phyloP scores from a whole-genome alignment of 2,113 vertebrate genomes.

The Orthonyx spaldingii region DNA sequence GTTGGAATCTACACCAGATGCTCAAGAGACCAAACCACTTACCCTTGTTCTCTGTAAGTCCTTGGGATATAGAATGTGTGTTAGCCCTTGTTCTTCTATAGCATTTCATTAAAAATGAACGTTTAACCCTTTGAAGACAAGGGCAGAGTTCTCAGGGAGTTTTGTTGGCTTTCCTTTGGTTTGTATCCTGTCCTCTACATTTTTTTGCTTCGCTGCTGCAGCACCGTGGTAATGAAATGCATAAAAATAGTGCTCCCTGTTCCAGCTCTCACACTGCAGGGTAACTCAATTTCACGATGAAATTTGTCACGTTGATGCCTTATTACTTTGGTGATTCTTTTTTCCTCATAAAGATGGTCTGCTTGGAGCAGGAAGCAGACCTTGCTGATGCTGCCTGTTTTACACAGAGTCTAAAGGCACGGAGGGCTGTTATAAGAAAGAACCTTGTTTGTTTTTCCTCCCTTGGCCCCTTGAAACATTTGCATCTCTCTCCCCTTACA shows the following conservation, averaged over 20 bases:
- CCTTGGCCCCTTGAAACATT: neutral
- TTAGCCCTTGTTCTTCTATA: neutral
- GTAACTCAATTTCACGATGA: neutral
- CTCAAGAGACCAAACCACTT: neutral
- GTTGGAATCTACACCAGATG: neutral
- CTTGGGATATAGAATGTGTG: neutral
- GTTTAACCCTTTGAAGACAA: neutral
- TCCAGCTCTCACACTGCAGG: neutral
- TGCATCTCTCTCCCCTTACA: neutral
- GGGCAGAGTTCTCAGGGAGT: neutral
- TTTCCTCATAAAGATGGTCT: neutral
- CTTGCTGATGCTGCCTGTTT: neutral
- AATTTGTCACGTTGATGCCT: neutral
- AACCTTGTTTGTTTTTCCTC: neutral
- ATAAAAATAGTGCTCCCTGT: neutral
- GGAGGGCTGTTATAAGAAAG: neutral
- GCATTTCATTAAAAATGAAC: neutral
- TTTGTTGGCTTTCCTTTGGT: neutral
- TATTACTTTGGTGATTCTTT: neutral
- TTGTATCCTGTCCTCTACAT: neutral
- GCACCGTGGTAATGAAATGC: neutral
- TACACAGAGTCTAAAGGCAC: neutral
- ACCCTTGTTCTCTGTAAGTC: neutral
- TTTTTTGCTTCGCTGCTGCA: neutral
- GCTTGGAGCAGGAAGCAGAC: neutral